Percentiles rank a stretch among this genome's conserved stretches.
phyloP scores from a whole-genome alignment of 2,797 vertebrate genomes.

The Anisognathus igniventris region DNA sequence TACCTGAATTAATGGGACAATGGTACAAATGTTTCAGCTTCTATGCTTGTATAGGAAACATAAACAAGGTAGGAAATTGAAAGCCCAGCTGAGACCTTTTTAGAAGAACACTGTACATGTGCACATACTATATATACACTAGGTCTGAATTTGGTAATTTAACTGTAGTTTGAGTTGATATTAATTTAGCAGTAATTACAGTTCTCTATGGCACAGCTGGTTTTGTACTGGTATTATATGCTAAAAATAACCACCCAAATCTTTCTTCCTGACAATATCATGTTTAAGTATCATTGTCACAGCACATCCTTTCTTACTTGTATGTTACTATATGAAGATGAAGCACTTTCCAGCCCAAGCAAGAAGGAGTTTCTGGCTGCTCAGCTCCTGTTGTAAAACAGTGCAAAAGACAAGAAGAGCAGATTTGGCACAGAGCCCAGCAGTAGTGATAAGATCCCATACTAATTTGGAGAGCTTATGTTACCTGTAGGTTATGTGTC shows the following conservation, averaged over 20 bases:
- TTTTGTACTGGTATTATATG: neutral
- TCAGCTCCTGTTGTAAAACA: neutral
- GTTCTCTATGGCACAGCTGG: neutral
- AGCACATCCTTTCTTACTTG: neutral
- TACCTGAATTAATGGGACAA: neutral
- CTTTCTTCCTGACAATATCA: neutral
- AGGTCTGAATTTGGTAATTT: neutral
- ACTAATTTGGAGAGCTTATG: constrained; percentile 12
- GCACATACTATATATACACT: neutral
- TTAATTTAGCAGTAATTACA: neutral
- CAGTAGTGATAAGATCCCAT: neutral
- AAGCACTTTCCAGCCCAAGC: neutral
- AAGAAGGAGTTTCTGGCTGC: neutral
- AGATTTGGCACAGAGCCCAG: constrained; percentile 10
- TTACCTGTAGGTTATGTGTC: neutral
- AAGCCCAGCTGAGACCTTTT: neutral
- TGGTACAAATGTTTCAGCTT: neutral
- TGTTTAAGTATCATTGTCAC: neutral
- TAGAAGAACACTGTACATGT: neutral
- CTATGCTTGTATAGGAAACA: neutral
- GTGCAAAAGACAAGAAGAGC: neutral
- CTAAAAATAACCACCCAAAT: neutral
- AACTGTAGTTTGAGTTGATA: neutral
- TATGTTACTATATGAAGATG: neutral
- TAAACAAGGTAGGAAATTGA: neutral